Percentiles rank a stretch among this genome's conserved stretches.
phyloP scores from a whole-genome alignment of 2,888 invertebrate genomes.

The Junonia oenone region DNA sequence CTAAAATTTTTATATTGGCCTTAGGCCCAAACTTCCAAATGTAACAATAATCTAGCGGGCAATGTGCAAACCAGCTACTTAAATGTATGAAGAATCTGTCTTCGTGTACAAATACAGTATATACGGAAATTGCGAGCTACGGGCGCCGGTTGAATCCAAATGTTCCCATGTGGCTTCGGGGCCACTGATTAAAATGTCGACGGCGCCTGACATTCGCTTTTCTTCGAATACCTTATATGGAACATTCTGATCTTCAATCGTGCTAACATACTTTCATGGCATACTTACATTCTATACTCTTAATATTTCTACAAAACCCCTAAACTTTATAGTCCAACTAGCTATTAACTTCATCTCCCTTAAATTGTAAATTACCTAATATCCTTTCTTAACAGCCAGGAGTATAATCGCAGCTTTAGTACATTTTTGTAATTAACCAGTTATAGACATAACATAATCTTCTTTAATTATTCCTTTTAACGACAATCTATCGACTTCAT shows the following conservation, averaged over 20 bases:
- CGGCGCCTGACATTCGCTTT: conserved; percentile 26
- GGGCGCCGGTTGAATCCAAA: conserved; percentile 16
- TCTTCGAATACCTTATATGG: conserved; percentile 25
- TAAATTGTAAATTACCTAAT: no score
- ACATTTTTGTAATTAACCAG: no score
- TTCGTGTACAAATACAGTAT: not conserved
- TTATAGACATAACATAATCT: not conserved
- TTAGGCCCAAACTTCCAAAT: no score
- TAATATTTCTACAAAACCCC: not conserved
- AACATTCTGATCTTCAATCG: conserved; percentile 14
- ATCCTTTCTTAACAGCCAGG: no score
- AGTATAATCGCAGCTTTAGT: no score
- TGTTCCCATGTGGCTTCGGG: conserved; percentile 23
- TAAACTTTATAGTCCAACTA: not conserved
- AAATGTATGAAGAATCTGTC: not conserved
- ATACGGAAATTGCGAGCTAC: conserved; percentile 10
- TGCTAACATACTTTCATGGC: conserved; percentile 14
- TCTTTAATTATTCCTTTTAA: not conserved
- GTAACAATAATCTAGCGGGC: not conserved
- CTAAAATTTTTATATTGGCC: no score
- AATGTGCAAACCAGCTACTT: not conserved
- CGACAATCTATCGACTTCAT: not conserved
- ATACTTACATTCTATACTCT: conserved; percentile 4
- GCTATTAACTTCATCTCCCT: no score
- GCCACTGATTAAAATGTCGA: conserved; percentile 28